These are phyloP conservation scores for Amphilophus citrinellus DNA, from an alignment of 2,113 vertebrate genomes.

Conservation along the genomic window DNA sequence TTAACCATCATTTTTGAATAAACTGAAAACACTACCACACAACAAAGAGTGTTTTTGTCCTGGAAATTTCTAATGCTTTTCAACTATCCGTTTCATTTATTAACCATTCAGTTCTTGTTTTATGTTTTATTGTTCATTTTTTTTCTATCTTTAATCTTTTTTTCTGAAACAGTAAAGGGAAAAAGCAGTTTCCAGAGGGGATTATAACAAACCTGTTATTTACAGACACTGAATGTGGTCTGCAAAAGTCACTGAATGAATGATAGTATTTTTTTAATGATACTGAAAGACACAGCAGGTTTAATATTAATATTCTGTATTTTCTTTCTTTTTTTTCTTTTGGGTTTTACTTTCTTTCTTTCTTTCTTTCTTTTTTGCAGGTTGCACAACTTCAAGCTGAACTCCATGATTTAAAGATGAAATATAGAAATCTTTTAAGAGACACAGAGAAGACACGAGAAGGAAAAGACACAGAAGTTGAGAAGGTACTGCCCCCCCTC, in stretches of 20 bases:
- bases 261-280: not conserved
- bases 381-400: constrained; percentile 81
- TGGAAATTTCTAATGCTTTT: not conserved
- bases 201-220: not conserved
- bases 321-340: not conserved
- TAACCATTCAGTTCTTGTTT: not conserved
- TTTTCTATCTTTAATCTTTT: not conserved
- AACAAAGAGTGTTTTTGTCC: not conserved
- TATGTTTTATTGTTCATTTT: not conserved
- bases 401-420: constrained; percentile 78
- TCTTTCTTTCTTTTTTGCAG: constrained; percentile 62
- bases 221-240: not conserved
- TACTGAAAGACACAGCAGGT: not conserved
- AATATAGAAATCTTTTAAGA: constrained; percentile 72
- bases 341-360: too few relatives aligned
- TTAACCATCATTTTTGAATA: not conserved
- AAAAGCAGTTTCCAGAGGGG: not conserved
- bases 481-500: constrained; percentile 67
- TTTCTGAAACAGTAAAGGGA: not conserved
- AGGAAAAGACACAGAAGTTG: constrained; percentile 72
- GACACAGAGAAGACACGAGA: constrained; percentile 75
- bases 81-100: not conserved
- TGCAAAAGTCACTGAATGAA: not conserved
- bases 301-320: not conserved
- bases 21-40: fast-evolving